phyloP scores from a whole-genome alignment of 1,140 invertebrate species.

The Orchesella cincta region DNA sequence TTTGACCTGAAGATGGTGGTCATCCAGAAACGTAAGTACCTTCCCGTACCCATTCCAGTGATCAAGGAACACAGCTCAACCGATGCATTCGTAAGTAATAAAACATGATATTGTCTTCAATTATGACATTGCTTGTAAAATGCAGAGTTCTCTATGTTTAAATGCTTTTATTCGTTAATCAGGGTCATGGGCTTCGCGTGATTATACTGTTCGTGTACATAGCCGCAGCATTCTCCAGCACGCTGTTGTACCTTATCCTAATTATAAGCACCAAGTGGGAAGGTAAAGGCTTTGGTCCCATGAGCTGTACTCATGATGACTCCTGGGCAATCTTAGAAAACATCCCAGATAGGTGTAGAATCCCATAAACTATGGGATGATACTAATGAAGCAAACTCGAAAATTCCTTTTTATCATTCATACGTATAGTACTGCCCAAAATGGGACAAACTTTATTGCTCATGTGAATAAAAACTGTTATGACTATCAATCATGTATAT shows the following conservation, averaged over 20 bases:
- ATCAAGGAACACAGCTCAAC: not conserved
- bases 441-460: too few species aligned
- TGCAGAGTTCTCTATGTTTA: not conserved
- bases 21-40: not conserved
- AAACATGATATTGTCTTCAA: conserved; percentile 2
- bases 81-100: not conserved
- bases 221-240: not conserved
- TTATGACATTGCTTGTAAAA: not conserved
- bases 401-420: too few species aligned
- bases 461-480: too few species aligned
- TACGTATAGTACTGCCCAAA: too few species aligned
- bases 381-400: too few species aligned
- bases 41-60: not conserved
- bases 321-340: too few species aligned
- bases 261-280: not conserved
- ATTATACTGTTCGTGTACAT: not conserved
- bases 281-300: not conserved
- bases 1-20: not conserved
- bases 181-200: not conserved
- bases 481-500: too few species aligned
- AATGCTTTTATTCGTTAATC: not conserved
- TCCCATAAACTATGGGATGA: too few species aligned
- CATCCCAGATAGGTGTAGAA: too few species aligned
- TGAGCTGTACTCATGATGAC: conserved; percentile 5
- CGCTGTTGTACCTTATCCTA: not conserved